A percentile compares a stretch with the other conserved stretches of the same genome.
Conservation (phyloP, 2,888 invertebrate genomes). For the Trissonchulus latispiculum region DNA sequence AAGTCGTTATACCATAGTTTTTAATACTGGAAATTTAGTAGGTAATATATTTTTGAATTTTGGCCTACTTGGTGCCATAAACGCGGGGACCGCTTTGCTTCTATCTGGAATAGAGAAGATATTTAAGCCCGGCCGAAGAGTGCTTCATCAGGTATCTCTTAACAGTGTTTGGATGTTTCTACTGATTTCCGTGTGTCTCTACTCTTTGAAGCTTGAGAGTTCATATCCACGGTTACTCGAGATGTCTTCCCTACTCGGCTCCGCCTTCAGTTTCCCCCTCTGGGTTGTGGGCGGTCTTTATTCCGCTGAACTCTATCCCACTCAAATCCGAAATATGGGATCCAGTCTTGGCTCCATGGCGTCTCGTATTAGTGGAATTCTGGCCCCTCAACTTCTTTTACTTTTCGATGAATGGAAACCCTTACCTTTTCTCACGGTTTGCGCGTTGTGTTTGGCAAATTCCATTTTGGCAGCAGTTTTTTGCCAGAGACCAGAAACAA, state of each 20-base stretch:
- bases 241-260: background rate
- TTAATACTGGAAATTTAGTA: slow-evolving; percentile 15
- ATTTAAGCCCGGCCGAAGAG: slow-evolving; percentile 3
- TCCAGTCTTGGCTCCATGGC: slow-evolving; percentile 3
- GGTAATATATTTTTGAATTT: slow-evolving; percentile 16
- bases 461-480: background rate
- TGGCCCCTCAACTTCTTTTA: slow-evolving; percentile 6
- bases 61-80: background rate
- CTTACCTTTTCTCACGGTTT: background rate
- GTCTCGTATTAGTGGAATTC: background rate
- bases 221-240: background rate
- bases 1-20: slow-evolving; percentile 11
- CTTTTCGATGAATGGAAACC: background rate
- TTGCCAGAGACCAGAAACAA: background rate
- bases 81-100: slow-evolving; percentile 3
- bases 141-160: slow-evolving; percentile 11
- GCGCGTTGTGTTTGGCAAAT: background rate
- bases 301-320: slow-evolving; percentile 20
- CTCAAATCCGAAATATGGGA: slow-evolving; percentile 7
- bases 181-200: background rate
- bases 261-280: slow-evolving; percentile 11
- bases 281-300: slow-evolving; percentile 12
- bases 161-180: slow-evolving; percentile 11
- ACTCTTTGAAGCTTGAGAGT: background rate
- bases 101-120: background rate